Base-by-base conservation (phyloP, 2,888 invertebrate genomes). In the Julus scanicus region DNA sequence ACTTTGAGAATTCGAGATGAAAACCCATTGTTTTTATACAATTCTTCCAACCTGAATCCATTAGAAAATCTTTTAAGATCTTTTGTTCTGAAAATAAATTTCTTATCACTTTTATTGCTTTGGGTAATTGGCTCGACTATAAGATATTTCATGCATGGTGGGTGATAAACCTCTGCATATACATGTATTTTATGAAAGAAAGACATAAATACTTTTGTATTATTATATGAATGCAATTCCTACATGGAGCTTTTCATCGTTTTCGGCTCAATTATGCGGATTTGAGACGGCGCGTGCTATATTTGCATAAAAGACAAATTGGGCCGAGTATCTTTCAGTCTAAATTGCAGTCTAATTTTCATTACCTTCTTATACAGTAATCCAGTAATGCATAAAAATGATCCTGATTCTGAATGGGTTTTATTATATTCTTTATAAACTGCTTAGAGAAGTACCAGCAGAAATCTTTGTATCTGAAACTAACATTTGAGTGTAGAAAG, bases 221-320 rank as follows among this genome's bases (percentile, higher is more conserved):
- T n/a, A n/a, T n/a, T 63, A n/a, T 63, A 63, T 63, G n/a, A 1
- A 63, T 5, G n/a, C 3, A 63, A 63, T n/a, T 63, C n/a, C 1
- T 17, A n/a, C 2, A 63, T n/a, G n/a, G n/a, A 63, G 63, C 63
- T n/a, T n/a, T 63, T 63, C 63, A 63, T 63, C 20, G 9, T 13
- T n/a, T 63, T 63, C 63, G 63, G 63, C n/a, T 63, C 63, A 63
- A 15, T 53, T 53, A 15, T 15, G n/a, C 2, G 2, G 63, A n/a
- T 63, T 63, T 63, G 6, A 2, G 20, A 63, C n/a, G 4, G n/a
- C 4, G 17, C 2, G 20, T 63, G 63, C 2, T n/a, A n/a, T 63
- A 63, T 63, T 63, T 63, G n/a, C 63, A 63, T 63, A 63, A 2
- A 63, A n/a, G 63, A 63, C 8, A n/a, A 63, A 63, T 63, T 63